phyloP scores from a whole-genome alignment of 2,888 invertebrate genomes.

The Hemithea aestivaria region DNA sequence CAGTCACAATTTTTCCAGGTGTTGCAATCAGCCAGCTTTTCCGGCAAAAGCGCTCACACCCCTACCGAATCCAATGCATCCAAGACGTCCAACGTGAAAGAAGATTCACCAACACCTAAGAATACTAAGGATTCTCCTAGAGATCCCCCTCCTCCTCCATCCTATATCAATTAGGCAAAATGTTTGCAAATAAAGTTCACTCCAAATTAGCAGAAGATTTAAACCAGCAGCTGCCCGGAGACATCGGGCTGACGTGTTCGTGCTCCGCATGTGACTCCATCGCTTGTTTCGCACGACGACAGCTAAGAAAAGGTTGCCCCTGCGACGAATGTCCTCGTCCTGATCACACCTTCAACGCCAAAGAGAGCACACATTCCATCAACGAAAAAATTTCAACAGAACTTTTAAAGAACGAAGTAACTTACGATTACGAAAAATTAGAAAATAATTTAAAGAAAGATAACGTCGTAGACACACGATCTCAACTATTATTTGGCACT shows the following conservation, averaged over 20 bases:
- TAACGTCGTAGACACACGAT: too few relatives aligned
- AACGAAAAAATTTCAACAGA: conserved; percentile 7
- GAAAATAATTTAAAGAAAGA: neutral
- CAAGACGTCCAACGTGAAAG: neutral
- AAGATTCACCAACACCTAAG: too few relatives aligned
- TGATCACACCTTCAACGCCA: neutral
- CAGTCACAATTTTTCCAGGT: conserved; percentile 35
- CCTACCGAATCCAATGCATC: conserved; percentile 1
- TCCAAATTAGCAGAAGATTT: neutral
- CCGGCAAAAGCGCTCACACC: conserved; percentile 23
- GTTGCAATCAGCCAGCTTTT: conserved; percentile 27
- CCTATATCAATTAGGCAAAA: too few relatives aligned
- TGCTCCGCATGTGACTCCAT: conserved; percentile 43
- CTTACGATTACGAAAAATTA: conserved; percentile 3
- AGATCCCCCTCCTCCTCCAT: too few relatives aligned
- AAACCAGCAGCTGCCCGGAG: conserved; percentile 2
- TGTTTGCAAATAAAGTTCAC: too few relatives aligned
- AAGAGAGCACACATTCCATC: neutral
- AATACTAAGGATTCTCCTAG: too few relatives aligned
- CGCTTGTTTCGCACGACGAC: conserved; percentile 31
- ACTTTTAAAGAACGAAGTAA: conserved; percentile 9
- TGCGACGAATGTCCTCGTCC: conserved; percentile 12
- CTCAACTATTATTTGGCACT: too few relatives aligned
- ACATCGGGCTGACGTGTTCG: conserved; percentile 37
- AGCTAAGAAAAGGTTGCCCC: conserved; percentile 14